Evolutionary conservation across 2,113 vertebrate species (phyloP).

Genomic region (Bagarius yarrelli): DNA sequence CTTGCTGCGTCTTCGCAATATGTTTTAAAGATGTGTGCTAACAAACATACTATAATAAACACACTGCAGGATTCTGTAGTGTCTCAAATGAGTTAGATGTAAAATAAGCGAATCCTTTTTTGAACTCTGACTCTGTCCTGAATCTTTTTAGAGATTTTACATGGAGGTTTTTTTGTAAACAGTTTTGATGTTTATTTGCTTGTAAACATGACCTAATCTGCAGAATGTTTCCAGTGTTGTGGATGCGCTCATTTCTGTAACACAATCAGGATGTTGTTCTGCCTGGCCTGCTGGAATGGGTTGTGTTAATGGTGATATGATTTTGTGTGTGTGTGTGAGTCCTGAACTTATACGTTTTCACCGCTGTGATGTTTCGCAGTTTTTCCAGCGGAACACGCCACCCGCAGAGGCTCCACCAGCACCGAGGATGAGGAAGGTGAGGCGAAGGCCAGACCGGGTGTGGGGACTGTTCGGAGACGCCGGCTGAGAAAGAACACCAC

Average conservation of each 20-base stretch:
- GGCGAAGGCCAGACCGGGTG: conserved; percentile 51
- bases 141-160: too few relatives aligned
- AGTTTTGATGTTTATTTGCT: not conserved
- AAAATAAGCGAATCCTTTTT: not conserved
- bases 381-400: conserved; percentile 56
- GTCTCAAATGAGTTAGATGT: not conserved
- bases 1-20: not conserved
- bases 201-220: not conserved
- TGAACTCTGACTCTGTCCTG: not conserved
- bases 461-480: conserved; percentile 75
- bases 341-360: not conserved
- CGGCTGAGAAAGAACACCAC: conserved; percentile 74
- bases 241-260: not conserved
- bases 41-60: not conserved
- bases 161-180: too few relatives aligned
- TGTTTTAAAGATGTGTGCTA: too few relatives aligned
- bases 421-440: conserved; percentile 71
- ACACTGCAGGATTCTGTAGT: not conserved
- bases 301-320: not conserved
- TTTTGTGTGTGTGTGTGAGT: not conserved
- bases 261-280: not conserved
- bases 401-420: conserved; percentile 75
- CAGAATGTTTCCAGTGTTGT: not conserved
- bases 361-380: conserved; percentile 44
- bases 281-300: not conserved